These are phyloP conservation scores for Alcis repandata DNA, from an alignment of 2,888 invertebrate genomes.

Conservation along the genomic window DNA sequence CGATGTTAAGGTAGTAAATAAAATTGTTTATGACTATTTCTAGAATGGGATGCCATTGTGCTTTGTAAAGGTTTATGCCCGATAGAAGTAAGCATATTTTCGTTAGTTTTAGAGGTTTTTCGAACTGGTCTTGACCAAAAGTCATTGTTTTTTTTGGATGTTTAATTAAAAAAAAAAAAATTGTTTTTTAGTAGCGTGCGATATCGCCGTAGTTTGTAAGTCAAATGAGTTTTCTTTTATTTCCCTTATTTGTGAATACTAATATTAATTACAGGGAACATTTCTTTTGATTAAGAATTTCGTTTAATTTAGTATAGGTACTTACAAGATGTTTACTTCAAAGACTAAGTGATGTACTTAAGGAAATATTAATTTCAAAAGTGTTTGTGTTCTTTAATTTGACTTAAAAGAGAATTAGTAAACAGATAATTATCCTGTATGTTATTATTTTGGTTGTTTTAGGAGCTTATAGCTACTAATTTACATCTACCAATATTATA, in stretches of 20 bases:
- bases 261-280: neutral
- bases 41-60: conserved; percentile 34
- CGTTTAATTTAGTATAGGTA: neutral
- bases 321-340: neutral
- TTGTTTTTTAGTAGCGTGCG: neutral
- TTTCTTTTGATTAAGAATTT: neutral
- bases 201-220: conserved; percentile 19
- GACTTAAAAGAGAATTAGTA: neutral
- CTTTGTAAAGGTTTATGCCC: conserved; percentile 58
- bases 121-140: conserved; percentile 50
- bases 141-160: conserved; percentile 29
- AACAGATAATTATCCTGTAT: neutral
- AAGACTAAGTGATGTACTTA: neutral
- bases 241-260: neutral
- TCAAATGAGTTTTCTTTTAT: conserved; percentile 5
- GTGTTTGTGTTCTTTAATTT: neutral
- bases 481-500: no score
- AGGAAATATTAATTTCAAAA: neutral
- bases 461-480: neutral
- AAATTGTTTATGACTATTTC: conserved; percentile 49
- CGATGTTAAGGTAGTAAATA: conserved; percentile 59
- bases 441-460: neutral
- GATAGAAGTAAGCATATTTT: conserved; percentile 58
- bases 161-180: neutral
- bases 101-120: conserved; percentile 56